Evolutionary conservation across 2,113 vertebrate genomes (phyloP).

Genomic region (Melanocharis versteri): DNA sequence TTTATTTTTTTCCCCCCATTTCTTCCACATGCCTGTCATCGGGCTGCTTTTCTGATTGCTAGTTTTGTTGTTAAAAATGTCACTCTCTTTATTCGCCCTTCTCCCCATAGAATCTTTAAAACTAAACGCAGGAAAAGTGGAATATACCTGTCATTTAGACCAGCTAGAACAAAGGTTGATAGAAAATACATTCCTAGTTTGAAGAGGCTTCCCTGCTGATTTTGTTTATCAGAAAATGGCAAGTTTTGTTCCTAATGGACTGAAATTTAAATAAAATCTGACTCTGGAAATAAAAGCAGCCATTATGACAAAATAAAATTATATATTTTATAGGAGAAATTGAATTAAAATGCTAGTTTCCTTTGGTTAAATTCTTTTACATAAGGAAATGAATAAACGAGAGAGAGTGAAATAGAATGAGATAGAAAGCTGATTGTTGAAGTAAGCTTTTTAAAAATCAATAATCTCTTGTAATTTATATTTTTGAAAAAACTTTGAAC

Average conservation of each 20-base stretch:
- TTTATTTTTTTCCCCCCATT: constrained; percentile 42
- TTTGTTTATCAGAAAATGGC: constrained; percentile 94
- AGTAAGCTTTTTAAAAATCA: constrained; percentile 81
- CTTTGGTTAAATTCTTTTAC: constrained; percentile 84
- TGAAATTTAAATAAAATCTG: constrained; percentile 93
- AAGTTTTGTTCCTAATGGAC: constrained; percentile 92
- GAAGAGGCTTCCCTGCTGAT: constrained; percentile 91
- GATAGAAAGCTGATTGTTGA: constrained; percentile 75
- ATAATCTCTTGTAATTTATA: constrained; percentile 79
- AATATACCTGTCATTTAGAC: constrained; percentile 92
- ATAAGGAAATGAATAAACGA: constrained; percentile 82
- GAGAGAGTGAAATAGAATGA: constrained; percentile 64
- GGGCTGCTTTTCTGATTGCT: constrained; percentile 79
- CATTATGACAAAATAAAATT: constrained; percentile 89
- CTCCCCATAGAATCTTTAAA: constrained; percentile 79
- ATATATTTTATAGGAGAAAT: constrained; percentile 84
- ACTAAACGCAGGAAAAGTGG: constrained; percentile 80
- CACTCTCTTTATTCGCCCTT: constrained; percentile 69
- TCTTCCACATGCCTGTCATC: constrained; percentile 77
- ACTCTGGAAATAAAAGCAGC: constrained; percentile 88
- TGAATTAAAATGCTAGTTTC: constrained; percentile 84
- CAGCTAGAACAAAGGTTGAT: constrained; percentile 86
- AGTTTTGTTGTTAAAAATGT: constrained; percentile 85
- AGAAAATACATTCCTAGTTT: constrained; percentile 83
- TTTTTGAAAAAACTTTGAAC: constrained; percentile 74